Conservation (phyloP, 2,888 invertebrate species). For the Clistopyga incitator region DNA sequence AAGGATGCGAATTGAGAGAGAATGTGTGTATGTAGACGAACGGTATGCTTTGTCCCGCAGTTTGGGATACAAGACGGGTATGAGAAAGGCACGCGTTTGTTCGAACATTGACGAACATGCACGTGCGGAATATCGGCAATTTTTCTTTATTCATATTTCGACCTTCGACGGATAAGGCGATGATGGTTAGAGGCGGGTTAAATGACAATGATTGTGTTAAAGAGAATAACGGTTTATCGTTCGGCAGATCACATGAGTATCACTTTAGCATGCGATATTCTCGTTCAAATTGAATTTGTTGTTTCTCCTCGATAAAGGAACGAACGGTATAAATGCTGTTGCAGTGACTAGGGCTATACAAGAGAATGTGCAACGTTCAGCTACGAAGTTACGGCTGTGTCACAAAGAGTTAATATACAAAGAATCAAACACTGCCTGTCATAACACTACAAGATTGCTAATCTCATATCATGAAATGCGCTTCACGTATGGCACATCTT, state of each 20-base stretch:
- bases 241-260: conserved; percentile 17
- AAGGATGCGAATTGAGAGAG: conserved; percentile 44
- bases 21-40: conserved; percentile 54
- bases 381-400: conserved; percentile 47
- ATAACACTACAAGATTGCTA: conserved; percentile 46
- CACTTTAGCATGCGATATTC: conserved; percentile 40
- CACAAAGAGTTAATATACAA: conserved; percentile 32
- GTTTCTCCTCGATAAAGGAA: conserved; percentile 35
- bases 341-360: conserved; percentile 29
- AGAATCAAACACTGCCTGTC: not conserved
- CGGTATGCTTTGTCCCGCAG: conserved; percentile 56
- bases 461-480: conserved; percentile 70
- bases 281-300: conserved; percentile 58
- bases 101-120: conserved; percentile 32
- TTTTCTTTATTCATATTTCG: conserved; percentile 32
- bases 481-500: conserved; percentile 56
- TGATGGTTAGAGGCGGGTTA: too few relatives aligned
- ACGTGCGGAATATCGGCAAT: conserved; percentile 12
- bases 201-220: not conserved
- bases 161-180: not conserved
- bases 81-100: conserved; percentile 22
- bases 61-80: not conserved
- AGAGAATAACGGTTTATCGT: not conserved
- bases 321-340: conserved; percentile 9
- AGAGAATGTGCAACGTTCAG: conserved; percentile 36